These are phyloP conservation scores for Epinotia brunnichana DNA, from an alignment of 2,888 invertebrate genomes.

Conservation along the genomic window DNA sequence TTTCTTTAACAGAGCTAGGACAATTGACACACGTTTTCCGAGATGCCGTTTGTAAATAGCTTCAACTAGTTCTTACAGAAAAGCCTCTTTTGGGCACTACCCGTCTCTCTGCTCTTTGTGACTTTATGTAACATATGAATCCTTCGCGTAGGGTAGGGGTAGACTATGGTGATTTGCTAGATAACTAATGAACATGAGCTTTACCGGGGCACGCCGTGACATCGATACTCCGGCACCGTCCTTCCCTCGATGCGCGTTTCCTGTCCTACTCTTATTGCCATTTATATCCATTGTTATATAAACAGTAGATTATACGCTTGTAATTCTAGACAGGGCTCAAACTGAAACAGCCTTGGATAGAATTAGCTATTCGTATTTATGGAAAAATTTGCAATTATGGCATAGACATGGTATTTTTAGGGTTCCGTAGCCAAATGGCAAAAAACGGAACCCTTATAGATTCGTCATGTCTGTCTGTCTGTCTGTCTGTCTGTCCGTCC, in stretches of 20 bases:
- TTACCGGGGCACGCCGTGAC: constrained; percentile 10
- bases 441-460: too few species aligned
- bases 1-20: not conserved
- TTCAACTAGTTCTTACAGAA: too few species aligned
- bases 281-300: constrained; percentile 18
- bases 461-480: too few species aligned
- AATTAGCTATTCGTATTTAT: not conserved
- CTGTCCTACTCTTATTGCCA: constrained; percentile 10
- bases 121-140: not conserved
- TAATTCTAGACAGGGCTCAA: constrained; percentile 9
- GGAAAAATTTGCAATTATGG: not conserved
- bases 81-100: not conserved
- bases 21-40: not conserved
- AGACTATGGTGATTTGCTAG: not conserved
- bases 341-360: constrained; percentile 2
- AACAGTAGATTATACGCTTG: constrained; percentile 14
- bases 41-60: not conserved
- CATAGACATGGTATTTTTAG: not conserved
- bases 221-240: constrained; percentile 24
- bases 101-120: not conserved
- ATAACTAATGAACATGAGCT: constrained; percentile 6
- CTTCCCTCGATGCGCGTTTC: constrained; percentile 8
- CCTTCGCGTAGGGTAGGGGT: too few species aligned
- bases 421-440: too few species aligned
- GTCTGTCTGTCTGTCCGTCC: too few species aligned